Evolutionary conservation across 2,113 vertebrate species (phyloP).

Genomic region (Lutjanus erythropterus): DNA sequence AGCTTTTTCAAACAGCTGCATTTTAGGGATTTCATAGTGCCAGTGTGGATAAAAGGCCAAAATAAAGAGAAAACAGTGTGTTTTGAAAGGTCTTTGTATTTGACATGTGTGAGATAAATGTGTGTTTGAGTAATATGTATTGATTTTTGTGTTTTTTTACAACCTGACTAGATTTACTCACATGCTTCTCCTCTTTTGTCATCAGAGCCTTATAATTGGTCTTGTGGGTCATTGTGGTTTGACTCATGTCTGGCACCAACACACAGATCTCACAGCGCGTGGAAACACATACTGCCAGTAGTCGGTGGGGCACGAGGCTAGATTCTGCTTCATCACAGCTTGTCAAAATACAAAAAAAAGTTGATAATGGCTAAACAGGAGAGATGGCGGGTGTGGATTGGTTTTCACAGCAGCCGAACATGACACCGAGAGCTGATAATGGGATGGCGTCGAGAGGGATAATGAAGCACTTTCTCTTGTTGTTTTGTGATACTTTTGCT

Average conservation of each 20-base stretch:
- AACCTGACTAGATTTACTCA: conserved; percentile 5
- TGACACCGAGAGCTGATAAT: conserved; percentile 68
- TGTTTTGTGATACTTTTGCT: conserved; percentile 3
- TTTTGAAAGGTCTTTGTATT: conserved; percentile 13
- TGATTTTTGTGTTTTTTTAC: background rate
- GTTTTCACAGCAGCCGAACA: conserved; percentile 66
- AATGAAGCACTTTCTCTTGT: conserved; percentile 16
- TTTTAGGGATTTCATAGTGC: background rate
- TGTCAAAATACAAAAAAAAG: conserved; percentile 64
- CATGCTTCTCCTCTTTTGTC: background rate
- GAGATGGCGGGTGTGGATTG: conserved; percentile 64
- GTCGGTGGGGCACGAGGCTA: conserved; percentile 26
- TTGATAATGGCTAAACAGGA: conserved; percentile 60
- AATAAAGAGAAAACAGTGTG: background rate
- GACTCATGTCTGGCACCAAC: conserved; percentile 33
- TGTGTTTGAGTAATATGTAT: background rate
- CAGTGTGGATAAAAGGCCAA: background rate
- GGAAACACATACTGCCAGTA: conserved; percentile 16
- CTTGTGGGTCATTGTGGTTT: conserved; percentile 23
- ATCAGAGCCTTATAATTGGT: conserved; percentile 25
- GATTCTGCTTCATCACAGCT: conserved; percentile 54
- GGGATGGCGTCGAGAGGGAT: conserved; percentile 25
- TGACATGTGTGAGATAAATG: conserved; percentile 8
- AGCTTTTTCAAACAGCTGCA: background rate
- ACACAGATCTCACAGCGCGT: conserved; percentile 32